A percentile compares a stretch with the other conserved stretches of the same genome.
Evolutionary conservation across 2,113 vertebrate species (phyloP).

Genomic region (Plestiodon gilberti): DNA sequence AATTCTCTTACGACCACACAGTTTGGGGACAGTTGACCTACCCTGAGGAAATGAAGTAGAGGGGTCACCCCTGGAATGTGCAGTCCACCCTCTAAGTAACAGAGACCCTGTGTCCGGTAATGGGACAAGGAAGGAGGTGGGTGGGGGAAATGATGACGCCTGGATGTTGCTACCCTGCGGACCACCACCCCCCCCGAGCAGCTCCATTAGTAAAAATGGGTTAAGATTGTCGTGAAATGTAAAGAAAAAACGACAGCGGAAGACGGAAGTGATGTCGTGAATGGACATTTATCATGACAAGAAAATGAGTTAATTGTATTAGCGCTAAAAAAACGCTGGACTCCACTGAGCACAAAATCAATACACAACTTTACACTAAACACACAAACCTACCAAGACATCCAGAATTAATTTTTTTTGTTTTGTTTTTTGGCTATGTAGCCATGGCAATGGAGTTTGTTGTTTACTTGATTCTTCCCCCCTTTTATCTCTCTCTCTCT

Average conservation of each 20-base stretch:
- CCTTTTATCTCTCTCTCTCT: not conserved
- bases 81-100: not conserved
- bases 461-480: not conserved
- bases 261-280: slow-evolving; percentile 43
- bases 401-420: slow-evolving; percentile 1
- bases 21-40: not conserved
- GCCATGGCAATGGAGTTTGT: slow-evolving; percentile 19
- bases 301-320: slow-evolving; percentile 49
- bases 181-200: not conserved
- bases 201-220: slow-evolving; percentile 43
- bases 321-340: slow-evolving; percentile 45
- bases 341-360: slow-evolving; percentile 46
- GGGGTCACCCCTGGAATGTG: not conserved
- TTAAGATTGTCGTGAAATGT: slow-evolving; percentile 47
- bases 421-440: slow-evolving; percentile 27
- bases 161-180: not conserved
- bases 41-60: not conserved
- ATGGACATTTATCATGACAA: slow-evolving; percentile 49
- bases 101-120: not conserved
- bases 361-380: slow-evolving; percentile 51
- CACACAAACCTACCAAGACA: slow-evolving; percentile 45
- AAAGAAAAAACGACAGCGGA: slow-evolving; percentile 48
- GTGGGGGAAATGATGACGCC: slow-evolving; percentile 14
- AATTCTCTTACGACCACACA: no score
- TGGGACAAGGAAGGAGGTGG: slow-evolving; percentile 15